Percentiles rank a stretch among this genome's conserved stretches.
Evolutionary conservation across 2,797 vertebrate genomes (phyloP).

Genomic region (Hozukius guyotensis): DNA sequence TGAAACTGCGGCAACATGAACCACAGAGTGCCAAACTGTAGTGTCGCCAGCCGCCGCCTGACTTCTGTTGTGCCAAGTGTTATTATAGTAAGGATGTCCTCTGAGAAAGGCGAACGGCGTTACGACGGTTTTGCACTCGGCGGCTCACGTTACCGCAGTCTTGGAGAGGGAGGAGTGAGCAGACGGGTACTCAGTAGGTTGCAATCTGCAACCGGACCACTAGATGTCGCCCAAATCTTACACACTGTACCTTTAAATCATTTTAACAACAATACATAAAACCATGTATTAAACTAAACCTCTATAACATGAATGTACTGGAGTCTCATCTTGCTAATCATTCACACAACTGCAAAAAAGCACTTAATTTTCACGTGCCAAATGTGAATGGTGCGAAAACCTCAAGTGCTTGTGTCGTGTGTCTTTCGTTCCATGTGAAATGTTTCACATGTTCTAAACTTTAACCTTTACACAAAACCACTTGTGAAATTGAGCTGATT

Average conservation of each 20-base stretch:
- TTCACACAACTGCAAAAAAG: not conserved
- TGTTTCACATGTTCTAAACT: not conserved
- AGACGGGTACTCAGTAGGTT: too few relatives aligned
- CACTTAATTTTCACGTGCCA: not conserved
- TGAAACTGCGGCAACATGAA: too few relatives aligned
- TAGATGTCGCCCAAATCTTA: too few relatives aligned
- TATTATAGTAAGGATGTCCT: too few relatives aligned
- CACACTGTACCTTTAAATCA: not conserved
- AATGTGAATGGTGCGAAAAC: not conserved
- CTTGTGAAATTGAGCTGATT: not conserved
- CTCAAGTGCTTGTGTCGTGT: not conserved
- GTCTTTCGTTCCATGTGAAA: not conserved
- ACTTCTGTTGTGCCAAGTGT: too few relatives aligned
- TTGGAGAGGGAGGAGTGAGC: too few relatives aligned
- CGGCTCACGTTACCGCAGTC: too few relatives aligned
- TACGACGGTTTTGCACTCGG: too few relatives aligned
- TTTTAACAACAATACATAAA: not conserved
- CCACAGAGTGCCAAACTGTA: too few relatives aligned
- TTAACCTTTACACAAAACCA: not conserved
- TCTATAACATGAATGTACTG: not conserved
- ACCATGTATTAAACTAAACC: not conserved
- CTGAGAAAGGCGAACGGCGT: too few relatives aligned
- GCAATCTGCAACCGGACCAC: too few relatives aligned
- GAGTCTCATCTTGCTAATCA: constrained; percentile 9
- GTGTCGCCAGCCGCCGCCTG: too few relatives aligned